phyloP scores from a whole-genome alignment of 2,113 vertebrate species.

The Chrysemys picta region DNA sequence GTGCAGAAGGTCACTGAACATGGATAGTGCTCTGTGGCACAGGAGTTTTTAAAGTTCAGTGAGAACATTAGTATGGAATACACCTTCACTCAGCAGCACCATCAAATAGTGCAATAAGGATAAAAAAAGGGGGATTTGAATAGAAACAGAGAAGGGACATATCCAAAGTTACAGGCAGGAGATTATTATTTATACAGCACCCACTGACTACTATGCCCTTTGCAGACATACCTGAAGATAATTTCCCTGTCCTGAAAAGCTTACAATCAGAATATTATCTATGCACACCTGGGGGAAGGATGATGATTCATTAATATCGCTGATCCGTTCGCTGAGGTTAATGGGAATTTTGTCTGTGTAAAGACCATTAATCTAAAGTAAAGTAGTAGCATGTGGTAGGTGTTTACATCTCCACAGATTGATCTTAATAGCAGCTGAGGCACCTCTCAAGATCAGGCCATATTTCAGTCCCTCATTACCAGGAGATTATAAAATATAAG shows the following conservation, averaged over 20 bases:
- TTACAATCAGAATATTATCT: neutral
- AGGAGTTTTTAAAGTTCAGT: neutral
- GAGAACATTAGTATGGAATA: neutral
- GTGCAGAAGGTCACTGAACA: neutral
- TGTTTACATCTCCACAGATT: constrained; percentile 2
- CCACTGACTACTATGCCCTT: neutral
- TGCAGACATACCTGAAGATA: neutral
- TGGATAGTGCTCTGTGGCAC: neutral
- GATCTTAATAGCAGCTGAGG: constrained; percentile 39
- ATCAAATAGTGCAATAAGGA: neutral
- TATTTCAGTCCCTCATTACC: constrained; percentile 11
- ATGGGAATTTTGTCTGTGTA: neutral
- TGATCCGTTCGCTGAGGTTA: constrained; percentile 1
- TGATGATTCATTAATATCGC: neutral
- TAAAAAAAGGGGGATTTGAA: constrained; percentile 20
- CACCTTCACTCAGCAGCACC: neutral
- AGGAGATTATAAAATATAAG: constrained; percentile 34
- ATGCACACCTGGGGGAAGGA: neutral
- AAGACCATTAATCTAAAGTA: constrained; percentile 44
- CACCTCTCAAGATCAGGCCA: constrained; percentile 18
- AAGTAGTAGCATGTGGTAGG: constrained; percentile 34
- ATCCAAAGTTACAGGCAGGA: neutral
- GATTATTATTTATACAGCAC: neutral
- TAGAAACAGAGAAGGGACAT: neutral
- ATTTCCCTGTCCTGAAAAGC: neutral